Conservation (phyloP, 2,113 vertebrate genomes). For the Periophthalmus modestus region DNA sequence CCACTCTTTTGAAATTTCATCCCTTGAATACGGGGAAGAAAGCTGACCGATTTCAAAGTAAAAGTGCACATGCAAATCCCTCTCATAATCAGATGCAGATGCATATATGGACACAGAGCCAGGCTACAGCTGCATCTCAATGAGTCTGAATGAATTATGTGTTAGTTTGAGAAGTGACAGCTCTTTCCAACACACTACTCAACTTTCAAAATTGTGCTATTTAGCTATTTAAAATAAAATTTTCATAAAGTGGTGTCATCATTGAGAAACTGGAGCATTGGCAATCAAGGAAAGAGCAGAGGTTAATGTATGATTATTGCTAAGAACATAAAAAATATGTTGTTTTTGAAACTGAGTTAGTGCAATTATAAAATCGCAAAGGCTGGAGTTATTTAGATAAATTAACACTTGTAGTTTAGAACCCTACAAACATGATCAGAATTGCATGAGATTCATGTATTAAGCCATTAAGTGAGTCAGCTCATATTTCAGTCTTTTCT, state of each 20-base stretch:
- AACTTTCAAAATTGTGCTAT: background rate
- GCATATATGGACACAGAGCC: background rate
- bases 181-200: background rate
- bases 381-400: no score
- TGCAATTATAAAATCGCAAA: no score
- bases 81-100: background rate
- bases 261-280: background rate
- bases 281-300: background rate
- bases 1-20: slow-evolving; percentile 1
- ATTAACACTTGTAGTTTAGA: no score
- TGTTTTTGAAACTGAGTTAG: no score
- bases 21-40: background rate
- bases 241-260: background rate
- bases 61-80: background rate
- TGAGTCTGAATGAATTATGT: slow-evolving; percentile 3
- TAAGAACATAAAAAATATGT: no score
- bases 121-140: slow-evolving; percentile 1
- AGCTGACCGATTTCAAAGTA: slow-evolving; percentile 2
- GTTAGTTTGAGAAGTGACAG: slow-evolving; percentile 5
- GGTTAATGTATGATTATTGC: no score
- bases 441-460: no score
- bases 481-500: no score
- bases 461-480: no score
- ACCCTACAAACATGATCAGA: no score
- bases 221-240: background rate